phyloP scores from a whole-genome alignment of 2,888 invertebrate species.

The Chalcosyrphus nemorum region DNA sequence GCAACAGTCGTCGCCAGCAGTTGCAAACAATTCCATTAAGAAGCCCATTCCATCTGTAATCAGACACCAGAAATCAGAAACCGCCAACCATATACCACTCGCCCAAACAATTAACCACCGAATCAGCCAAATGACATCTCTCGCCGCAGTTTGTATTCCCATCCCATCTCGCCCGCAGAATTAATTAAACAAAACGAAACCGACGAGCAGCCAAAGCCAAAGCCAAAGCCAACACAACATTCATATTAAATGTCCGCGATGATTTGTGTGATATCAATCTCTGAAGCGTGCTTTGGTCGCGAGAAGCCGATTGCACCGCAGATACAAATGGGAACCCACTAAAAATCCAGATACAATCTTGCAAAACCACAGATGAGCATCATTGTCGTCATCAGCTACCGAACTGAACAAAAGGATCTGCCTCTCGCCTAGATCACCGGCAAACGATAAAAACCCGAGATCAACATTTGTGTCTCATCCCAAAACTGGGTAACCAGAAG shows the following conservation, averaged over 20 bases:
- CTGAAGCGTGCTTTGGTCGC: conserved; percentile 59
- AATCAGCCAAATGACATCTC: conserved; percentile 59
- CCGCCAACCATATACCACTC: conserved; percentile 41
- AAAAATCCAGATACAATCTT: conserved; percentile 63
- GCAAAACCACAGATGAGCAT: conserved; percentile 71
- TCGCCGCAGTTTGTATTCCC: conserved; percentile 8
- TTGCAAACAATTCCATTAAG: conserved; percentile 1
- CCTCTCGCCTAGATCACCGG: conserved; percentile 59
- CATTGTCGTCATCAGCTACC: conserved; percentile 43
- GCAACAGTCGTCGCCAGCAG: neutral
- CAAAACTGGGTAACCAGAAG: conserved; percentile 53
- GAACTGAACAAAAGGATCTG: conserved; percentile 65
- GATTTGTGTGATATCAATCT: conserved; percentile 71
- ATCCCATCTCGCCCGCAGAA: conserved; percentile 57
- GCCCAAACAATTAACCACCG: conserved; percentile 63
- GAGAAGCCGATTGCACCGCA: conserved; percentile 52
- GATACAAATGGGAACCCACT: conserved; percentile 58
- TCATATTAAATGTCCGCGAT: conserved; percentile 71
- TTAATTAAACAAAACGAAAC: conserved; percentile 65
- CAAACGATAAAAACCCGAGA: conserved; percentile 64
- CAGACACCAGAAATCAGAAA: conserved; percentile 67
- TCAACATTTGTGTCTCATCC: conserved; percentile 62
- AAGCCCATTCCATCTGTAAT: conserved; percentile 41
- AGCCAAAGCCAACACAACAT: too few relatives aligned
- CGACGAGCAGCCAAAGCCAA: neutral